These are phyloP conservation scores for Takifugu ocellatus DNA, from an alignment of 2,797 vertebrate species.

Conservation along the genomic window DNA sequence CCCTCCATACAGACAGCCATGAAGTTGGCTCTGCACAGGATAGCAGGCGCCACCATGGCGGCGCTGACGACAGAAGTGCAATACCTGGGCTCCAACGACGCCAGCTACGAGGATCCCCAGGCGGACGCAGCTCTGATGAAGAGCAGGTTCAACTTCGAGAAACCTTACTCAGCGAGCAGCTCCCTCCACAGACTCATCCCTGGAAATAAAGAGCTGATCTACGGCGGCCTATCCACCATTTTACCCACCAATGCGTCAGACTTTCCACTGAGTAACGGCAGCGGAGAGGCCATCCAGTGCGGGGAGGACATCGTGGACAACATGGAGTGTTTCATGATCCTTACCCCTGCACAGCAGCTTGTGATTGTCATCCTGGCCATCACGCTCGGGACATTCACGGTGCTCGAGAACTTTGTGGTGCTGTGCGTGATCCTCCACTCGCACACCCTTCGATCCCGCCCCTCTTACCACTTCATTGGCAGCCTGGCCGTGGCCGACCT, in stretches of 20 bases:
- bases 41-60: conserved; percentile 88
- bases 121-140: conserved; percentile 51
- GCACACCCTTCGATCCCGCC: conserved; percentile 89
- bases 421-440: conserved; percentile 95
- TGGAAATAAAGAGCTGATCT: conserved; percentile 80
- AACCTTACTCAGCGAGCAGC: conserved; percentile 81
- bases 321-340: conserved; percentile 99
- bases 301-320: conserved; percentile 92
- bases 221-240: conserved; percentile 73
- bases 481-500: conserved; percentile 96
- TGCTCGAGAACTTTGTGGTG: conserved; percentile 94
- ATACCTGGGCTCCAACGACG: conserved; percentile 90
- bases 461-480: conserved; percentile 98
- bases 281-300: conserved; percentile 81
- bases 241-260: conserved; percentile 88
- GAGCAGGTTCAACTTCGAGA: conserved; percentile 77
- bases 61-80: conserved; percentile 90
- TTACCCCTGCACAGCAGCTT: conserved; percentile 93
- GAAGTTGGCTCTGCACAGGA: conserved; percentile 88
- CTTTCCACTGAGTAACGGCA: conserved; percentile 80
- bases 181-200: conserved; percentile 84
- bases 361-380: conserved; percentile 89
- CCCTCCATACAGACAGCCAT: conserved; percentile 70
- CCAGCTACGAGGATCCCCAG: conserved; percentile 76
- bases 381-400: conserved; percentile 94